Evolutionary conservation across 1,140 invertebrate genomes (phyloP).

Genomic region (Pogonognathellus flavescens): DNA sequence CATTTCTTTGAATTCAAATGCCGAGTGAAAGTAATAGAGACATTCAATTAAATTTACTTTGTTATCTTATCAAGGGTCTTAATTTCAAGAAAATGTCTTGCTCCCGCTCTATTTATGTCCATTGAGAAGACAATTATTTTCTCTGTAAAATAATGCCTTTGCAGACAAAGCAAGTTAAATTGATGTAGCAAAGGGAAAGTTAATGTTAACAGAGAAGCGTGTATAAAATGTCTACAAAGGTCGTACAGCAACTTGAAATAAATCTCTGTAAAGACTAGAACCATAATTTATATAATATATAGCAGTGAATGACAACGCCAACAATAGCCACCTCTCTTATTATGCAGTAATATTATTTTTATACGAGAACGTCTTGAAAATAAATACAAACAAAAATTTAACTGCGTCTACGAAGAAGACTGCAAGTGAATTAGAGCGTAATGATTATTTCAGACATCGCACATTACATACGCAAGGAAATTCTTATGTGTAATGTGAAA

Average conservation of each 20-base stretch:
- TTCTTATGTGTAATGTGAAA: too few relatives aligned
- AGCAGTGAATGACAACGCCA: too few relatives aligned
- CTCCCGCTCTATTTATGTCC: background rate
- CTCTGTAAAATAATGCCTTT: background rate
- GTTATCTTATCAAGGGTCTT: constrained; percentile 22
- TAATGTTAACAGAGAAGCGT: constrained; percentile 19
- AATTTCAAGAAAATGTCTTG: constrained; percentile 21
- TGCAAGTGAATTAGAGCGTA: constrained; percentile 37
- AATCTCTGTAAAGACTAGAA: background rate
- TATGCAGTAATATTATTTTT: too few relatives aligned
- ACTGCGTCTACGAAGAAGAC: background rate
- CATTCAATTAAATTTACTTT: constrained; percentile 31
- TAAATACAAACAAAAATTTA: constrained; percentile 37
- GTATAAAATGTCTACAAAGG: too few relatives aligned
- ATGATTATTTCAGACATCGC: constrained; percentile 31
- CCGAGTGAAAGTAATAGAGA: constrained; percentile 22
- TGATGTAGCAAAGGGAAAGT: background rate
- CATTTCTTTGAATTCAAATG: background rate
- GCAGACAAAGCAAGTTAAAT: background rate
- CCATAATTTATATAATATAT: too few relatives aligned
- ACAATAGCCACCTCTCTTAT: too few relatives aligned
- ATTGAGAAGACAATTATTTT: constrained; percentile 27
- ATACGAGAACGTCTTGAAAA: background rate
- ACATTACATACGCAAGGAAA: background rate
- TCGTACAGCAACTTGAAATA: background rate